These are phyloP conservation scores for Lydus trimaculatus DNA, from an alignment of 2,888 invertebrate genomes.

Conservation along the genomic window DNA sequence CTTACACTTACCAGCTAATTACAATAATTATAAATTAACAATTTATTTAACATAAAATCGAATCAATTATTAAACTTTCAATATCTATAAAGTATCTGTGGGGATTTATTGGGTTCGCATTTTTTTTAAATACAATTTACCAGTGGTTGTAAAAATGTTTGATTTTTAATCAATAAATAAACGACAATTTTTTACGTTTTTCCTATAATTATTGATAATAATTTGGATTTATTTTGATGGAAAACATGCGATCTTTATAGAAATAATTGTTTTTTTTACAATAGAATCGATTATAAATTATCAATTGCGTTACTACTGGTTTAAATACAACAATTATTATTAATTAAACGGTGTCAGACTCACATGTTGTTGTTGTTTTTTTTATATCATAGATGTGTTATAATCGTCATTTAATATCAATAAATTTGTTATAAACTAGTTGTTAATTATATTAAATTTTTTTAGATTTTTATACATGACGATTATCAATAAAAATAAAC, in stretches of 20 bases:
- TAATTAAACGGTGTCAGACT: neutral
- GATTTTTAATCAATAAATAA: neutral
- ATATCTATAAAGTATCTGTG: constrained; percentile 5
- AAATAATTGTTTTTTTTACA: neutral
- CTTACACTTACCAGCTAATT: too few species aligned
- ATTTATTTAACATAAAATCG: neutral
- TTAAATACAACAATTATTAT: neutral
- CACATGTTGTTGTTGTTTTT: neutral
- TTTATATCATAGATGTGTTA: neutral
- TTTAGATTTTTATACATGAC: too few species aligned
- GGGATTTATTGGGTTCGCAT: neutral
- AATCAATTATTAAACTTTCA: neutral
- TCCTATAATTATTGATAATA: neutral
- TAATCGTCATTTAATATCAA: constrained; percentile 1
- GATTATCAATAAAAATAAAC: neutral
- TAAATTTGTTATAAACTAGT: neutral
- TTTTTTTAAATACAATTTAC: neutral
- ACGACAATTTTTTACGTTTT: neutral
- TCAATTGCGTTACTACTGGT: neutral
- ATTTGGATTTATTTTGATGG: neutral
- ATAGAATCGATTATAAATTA: neutral
- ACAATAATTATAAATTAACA: too few species aligned
- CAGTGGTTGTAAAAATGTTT: neutral
- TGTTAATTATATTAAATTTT: neutral
- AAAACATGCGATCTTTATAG: neutral